These are phyloP conservation scores for Arctocebus calabarensis DNA, from an alignment of 2,797 vertebrate species.

Conservation along the genomic window DNA sequence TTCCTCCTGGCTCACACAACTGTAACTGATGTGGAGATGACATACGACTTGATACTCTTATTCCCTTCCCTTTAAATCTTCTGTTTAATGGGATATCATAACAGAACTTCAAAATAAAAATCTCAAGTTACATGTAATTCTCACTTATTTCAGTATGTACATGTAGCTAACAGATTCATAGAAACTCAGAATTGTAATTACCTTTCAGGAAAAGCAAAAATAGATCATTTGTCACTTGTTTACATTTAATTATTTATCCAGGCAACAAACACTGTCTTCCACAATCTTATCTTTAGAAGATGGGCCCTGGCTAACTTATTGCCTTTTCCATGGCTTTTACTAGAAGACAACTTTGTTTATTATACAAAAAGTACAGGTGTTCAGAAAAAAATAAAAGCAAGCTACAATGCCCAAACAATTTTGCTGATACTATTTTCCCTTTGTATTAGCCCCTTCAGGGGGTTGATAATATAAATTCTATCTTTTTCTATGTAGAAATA, in stretches of 20 bases:
- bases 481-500: neutral
- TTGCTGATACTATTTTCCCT: neutral
- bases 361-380: neutral
- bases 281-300: neutral
- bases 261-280: neutral
- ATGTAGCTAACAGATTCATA: neutral
- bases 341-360: neutral
- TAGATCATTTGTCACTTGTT: neutral
- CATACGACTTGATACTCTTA: neutral
- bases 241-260: neutral
- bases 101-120: conserved; percentile 29
- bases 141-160: neutral
- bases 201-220: neutral
- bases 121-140: conserved; percentile 5
- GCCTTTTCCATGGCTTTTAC: neutral
- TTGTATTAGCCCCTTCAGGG: neutral
- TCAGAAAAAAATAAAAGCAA: conserved; percentile 3
- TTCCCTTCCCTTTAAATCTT: neutral
- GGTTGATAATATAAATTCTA: neutral
- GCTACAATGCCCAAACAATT: neutral
- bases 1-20: neutral
- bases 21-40: neutral
- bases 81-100: neutral
- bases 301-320: neutral
- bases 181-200: conserved; percentile 21